Evolutionary conservation across 2,797 vertebrate species (phyloP).

Genomic region (Heterohyrax brucei): DNA sequence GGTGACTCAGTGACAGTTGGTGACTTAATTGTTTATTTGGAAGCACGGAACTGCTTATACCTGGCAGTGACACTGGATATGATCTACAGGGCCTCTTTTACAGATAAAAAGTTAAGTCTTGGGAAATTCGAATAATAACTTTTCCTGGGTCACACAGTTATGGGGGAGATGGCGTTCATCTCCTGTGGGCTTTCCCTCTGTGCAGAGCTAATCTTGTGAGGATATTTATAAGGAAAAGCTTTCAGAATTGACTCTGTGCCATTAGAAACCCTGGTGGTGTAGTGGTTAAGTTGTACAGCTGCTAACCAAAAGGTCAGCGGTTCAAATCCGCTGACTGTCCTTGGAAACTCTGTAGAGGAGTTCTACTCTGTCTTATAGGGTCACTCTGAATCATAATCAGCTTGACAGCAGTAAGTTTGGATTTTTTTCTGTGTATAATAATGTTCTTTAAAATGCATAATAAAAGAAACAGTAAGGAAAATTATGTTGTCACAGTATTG

Average conservation of each 20-base stretch:
- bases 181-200: neutral
- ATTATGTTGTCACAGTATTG: neutral
- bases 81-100: neutral
- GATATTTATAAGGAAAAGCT: neutral
- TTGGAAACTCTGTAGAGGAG: too few species aligned
- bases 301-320: too few species aligned
- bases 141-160: neutral
- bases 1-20: neutral
- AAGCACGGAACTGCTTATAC: neutral
- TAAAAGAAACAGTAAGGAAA: neutral
- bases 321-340: too few species aligned
- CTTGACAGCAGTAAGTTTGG: too few species aligned
- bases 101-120: neutral
- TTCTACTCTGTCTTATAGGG: too few species aligned
- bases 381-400: too few species aligned
- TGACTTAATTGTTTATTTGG: neutral
- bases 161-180: neutral
- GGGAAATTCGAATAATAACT: neutral
- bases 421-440: too few species aligned
- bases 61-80: neutral
- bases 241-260: neutral
- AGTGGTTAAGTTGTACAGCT: too few species aligned
- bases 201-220: neutral
- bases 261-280: too few species aligned
- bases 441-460: neutral